Conservation (phyloP, 2,888 invertebrate genomes). For the Phorcus lineatus region DNA sequence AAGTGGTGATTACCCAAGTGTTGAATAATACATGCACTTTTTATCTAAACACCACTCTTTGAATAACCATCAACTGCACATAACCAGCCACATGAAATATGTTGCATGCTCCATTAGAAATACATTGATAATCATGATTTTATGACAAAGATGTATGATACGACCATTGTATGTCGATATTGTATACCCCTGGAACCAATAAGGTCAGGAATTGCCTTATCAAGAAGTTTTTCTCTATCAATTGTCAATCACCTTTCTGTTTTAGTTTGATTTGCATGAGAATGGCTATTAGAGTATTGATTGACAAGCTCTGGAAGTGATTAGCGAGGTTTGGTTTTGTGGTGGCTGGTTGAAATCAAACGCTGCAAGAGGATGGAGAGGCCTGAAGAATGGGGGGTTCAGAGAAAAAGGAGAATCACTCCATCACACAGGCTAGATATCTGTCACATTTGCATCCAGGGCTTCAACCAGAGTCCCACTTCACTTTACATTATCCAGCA, state of each 20-base stretch:
- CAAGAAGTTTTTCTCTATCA: background rate
- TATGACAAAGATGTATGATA: no score
- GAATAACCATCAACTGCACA: no score
- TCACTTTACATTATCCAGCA: background rate
- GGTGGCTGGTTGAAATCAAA: background rate
- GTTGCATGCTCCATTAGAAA: no score
- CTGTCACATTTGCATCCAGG: background rate
- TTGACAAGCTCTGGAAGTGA: background rate
- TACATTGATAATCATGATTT: no score
- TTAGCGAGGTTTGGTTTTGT: background rate
- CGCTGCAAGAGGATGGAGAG: background rate
- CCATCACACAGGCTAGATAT: background rate
- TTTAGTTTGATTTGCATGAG: background rate
- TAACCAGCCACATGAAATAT: no score
- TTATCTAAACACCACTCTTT: no score
- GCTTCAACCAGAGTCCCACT: background rate
- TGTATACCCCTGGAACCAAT: no score
- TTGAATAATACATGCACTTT: no score
- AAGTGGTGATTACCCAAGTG: no score
- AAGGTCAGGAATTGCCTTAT: background rate
- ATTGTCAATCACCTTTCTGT: constrained; percentile 5
- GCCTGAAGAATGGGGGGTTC: background rate
- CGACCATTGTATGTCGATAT: no score
- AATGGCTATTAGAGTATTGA: background rate
- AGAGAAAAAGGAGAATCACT: background rate